Conservation (phyloP, 2,797 vertebrate genomes). For the Pseudochromis fuscus region DNA sequence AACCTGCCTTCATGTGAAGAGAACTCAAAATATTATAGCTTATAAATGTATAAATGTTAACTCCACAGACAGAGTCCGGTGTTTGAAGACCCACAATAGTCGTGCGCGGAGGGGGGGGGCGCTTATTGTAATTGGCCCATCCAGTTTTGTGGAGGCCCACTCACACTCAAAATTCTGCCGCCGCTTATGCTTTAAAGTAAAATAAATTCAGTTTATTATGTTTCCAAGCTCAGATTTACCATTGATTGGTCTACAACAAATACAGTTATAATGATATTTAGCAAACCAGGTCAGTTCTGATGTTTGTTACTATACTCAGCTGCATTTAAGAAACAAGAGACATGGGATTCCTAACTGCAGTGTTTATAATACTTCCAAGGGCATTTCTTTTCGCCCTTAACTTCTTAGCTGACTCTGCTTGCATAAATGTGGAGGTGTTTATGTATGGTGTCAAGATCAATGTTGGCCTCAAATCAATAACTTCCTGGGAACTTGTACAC, state of each 20-base stretch:
- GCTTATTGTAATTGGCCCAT: no score
- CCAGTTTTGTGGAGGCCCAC: no score
- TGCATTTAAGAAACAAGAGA: background rate
- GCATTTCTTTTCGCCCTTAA: conserved; percentile 45
- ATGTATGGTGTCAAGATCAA: conserved; percentile 75
- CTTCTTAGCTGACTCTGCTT: conserved; percentile 60
- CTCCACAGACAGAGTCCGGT: no score
- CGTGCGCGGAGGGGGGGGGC: no score
- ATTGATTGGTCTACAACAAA: conserved; percentile 13
- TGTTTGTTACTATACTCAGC: background rate
- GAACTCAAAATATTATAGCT: no score
- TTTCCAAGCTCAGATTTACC: no score
- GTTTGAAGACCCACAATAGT: no score
- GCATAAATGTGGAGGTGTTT: conserved; percentile 71
- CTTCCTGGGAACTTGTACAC: conserved; percentile 65
- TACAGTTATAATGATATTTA: conserved; percentile 6
- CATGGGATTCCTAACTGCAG: conserved; percentile 6
- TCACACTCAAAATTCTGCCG: no score
- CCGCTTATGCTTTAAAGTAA: no score
- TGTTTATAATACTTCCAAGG: conserved; percentile 44
- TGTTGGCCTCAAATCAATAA: conserved; percentile 70
- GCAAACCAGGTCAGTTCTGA: conserved; percentile 3
- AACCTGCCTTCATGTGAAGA: no score
- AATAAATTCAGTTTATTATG: no score
- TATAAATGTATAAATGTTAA: no score